These are phyloP conservation scores for Chondrilla cf. caribensis DNA, from an alignment of 37 sponge, comb jelly and placozoan genomes.

Conservation along the genomic window DNA sequence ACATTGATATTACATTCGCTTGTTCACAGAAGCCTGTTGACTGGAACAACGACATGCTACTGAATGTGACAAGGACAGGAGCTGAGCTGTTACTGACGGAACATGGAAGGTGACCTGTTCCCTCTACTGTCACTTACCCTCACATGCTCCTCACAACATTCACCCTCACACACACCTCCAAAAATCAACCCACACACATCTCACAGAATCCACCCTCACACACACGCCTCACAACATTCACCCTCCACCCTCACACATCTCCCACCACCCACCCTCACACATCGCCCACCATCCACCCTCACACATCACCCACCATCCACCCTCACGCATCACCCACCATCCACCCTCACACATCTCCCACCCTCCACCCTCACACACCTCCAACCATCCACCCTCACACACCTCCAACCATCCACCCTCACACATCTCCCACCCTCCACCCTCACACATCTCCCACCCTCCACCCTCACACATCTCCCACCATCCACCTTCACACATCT, in stretches of 20 bases:
- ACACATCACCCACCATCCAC: background rate
- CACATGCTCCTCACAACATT: background rate
- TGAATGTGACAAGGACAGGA: background rate
- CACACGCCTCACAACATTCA: no score
- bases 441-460: background rate
- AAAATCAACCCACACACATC: no score
- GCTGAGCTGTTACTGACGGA: background rate
- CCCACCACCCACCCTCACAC: no score
- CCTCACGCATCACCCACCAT: background rate
- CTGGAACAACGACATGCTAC: background rate
- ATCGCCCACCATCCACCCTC: no score
- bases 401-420: no score
- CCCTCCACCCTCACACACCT: no score
- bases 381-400: no score
- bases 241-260: no score
- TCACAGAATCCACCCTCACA: no score
- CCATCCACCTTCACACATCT: no score
- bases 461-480: background rate
- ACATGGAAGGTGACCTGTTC: background rate
- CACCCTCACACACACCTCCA: background rate
- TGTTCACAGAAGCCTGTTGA: no score
- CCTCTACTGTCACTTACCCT: background rate
- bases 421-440: background rate
- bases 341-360: background rate
- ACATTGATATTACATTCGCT: no score